Base-by-base conservation (phyloP, 2,888 invertebrate genomes). In the Camponotus fellah region DNA sequence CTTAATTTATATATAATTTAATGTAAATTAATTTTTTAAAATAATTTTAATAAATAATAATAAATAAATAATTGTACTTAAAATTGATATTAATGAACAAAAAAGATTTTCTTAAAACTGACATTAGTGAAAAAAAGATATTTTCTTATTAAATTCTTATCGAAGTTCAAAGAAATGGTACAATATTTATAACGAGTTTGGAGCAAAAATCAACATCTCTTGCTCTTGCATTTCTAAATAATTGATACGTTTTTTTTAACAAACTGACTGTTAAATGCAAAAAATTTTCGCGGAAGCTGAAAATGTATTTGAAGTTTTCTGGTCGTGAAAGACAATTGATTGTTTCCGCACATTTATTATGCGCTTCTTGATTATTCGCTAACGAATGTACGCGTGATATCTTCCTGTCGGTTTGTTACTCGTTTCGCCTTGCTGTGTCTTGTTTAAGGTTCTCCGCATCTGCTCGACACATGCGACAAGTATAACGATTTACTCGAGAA, bases 381-480 rank as follows among this genome's bases (percentile, higher is more conserved):
- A 86, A 89, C 82, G 83, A 89, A 74, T 69, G 56, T 83, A 85
- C 34, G 83, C 56, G 46, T 14, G 12, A 56, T 65, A 74, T 43
- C 60, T 76, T 53, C 71, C 62, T 65, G 72, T 66, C 49, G 32
- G 76, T 46, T 37, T 64, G 40, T 65, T 66, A 77, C 80, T 84
- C 46, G 71, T 58, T 2, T 53, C 43, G 53, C 56, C 21, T 43
- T 37, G 40, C 9, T 58, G 9, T 53, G n/a, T 12, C 21, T 21
- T 40, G 56, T 49, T 77, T 53, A 64, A 82, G 65, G 49, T 83
- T 60, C 56, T 62, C 26, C 56, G 46, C 90, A 90, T 83, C 75
- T 90, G 90, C 75, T 65, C 60, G 81, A 79, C 86, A 89, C 85
- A 81, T 89, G 89, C 56, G 56, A 76, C 60, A 56, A 84, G 83